Evolutionary conservation across 1,140 invertebrate genomes (phyloP).

Genomic region (Diorhabda carinulata): DNA sequence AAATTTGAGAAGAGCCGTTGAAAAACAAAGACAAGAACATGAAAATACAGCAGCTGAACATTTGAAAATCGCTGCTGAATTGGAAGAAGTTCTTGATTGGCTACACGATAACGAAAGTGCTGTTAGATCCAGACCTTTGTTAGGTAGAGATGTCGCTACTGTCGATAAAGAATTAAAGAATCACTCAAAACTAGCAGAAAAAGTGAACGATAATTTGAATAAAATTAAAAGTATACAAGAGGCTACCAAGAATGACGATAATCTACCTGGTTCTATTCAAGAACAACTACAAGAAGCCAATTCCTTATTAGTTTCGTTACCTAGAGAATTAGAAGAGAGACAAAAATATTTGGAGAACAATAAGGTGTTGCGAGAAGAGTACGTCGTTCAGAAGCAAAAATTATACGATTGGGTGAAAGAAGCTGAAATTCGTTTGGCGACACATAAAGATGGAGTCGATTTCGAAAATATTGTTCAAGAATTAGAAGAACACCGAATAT

Average conservation of each 20-base stretch:
- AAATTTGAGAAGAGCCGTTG: slow-evolving; percentile 73
- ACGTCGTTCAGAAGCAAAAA: slow-evolving; percentile 67
- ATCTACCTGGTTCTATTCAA: slow-evolving; percentile 70
- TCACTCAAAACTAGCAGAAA: slow-evolving; percentile 66
- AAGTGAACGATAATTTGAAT: slow-evolving; percentile 68
- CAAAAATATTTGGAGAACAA: slow-evolving; percentile 76
- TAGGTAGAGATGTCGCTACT: slow-evolving; percentile 72
- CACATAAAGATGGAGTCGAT: slow-evolving; percentile 78
- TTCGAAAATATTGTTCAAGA: slow-evolving; percentile 80
- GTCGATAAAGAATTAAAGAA: slow-evolving; percentile 78
- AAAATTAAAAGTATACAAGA: slow-evolving; percentile 67
- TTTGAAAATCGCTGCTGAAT: slow-evolving; percentile 71
- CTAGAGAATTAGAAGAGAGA: slow-evolving; percentile 73
- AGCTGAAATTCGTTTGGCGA: slow-evolving; percentile 71
- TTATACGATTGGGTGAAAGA: slow-evolving; percentile 82
- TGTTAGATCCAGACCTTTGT: slow-evolving; percentile 75
- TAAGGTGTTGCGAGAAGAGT: slow-evolving; percentile 71
- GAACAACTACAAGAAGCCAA: slow-evolving; percentile 81
- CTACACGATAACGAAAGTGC: slow-evolving; percentile 79
- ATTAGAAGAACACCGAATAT: slow-evolving; percentile 81
- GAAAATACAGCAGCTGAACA: slow-evolving; percentile 84
- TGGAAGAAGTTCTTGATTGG: slow-evolving; percentile 79
- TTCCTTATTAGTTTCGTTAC: slow-evolving; percentile 70
- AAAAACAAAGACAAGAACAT: slow-evolving; percentile 80
- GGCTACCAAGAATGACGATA: slow-evolving; percentile 65